Evolutionary conservation across 1,140 invertebrate species (phyloP).

Genomic region (Drosophila lini): DNA sequence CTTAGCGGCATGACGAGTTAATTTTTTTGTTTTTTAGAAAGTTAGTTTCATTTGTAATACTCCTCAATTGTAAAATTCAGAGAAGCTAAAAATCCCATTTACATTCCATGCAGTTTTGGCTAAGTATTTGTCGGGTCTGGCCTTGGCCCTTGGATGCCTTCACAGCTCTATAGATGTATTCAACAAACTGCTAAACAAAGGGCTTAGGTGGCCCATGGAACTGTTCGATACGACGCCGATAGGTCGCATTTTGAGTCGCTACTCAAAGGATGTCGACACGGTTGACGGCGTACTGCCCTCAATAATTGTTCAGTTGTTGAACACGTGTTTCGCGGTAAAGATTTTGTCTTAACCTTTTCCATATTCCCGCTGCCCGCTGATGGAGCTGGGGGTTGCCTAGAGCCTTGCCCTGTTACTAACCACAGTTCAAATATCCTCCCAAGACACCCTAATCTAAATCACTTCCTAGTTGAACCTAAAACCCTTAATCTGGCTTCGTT

Average conservation of each 20-base stretch:
- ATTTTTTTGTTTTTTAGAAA: conserved; percentile 10
- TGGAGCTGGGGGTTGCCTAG: conserved; percentile 12
- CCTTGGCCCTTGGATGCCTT: conserved; percentile 84
- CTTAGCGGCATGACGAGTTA: conserved; percentile 23
- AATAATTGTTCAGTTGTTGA: conserved; percentile 62
- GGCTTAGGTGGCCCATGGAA: conserved; percentile 89
- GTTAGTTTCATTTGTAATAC: conserved; percentile 8
- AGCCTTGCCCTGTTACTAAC: conserved; percentile 11
- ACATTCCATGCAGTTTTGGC: conserved; percentile 78
- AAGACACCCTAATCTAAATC: conserved; percentile 2
- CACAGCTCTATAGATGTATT: conserved; percentile 86
- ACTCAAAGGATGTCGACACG: conserved; percentile 90
- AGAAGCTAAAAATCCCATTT: conserved; percentile 28
- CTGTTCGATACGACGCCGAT: conserved; percentile 92
- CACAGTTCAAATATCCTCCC: neutral
- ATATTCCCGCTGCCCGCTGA: neutral
- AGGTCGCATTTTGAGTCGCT: conserved; percentile 91
- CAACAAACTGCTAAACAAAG: conserved; percentile 86
- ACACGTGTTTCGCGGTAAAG: conserved; percentile 78
- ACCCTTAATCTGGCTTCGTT: neutral
- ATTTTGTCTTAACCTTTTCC: conserved; percentile 16
- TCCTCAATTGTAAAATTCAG: neutral
- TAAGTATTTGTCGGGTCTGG: conserved; percentile 78
- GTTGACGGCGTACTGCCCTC: conserved; percentile 86
- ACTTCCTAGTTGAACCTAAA: conserved; percentile 10